Evolutionary conservation across 2,888 invertebrate genomes (phyloP), one percentile per base, ranked within the genome.

Genomic region (Drosophila cyrtoloma): DNA sequence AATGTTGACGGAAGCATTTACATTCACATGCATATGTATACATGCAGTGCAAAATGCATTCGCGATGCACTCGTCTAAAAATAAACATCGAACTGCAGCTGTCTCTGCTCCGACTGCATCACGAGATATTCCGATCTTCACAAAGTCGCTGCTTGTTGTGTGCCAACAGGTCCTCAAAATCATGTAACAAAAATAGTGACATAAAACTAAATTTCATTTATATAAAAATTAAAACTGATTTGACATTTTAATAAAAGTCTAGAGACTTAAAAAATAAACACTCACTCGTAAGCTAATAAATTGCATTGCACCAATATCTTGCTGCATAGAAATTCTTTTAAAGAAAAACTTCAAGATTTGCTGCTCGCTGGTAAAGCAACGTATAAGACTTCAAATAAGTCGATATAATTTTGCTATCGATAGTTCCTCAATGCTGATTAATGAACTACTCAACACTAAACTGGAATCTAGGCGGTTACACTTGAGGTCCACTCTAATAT

Each of bases 1-100:
- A 67, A 55, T 87, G 88, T 87, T 87, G 79, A 76, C 87, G 87
- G 87, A 87, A 87, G 57, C 73, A 50, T 30, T 55, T 55, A 65
- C 53, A 69, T 61, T 57, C 63, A 65, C 59, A 68, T 71, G 63
- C 64, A 81, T 52, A 52, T 35, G 35, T 55, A 55, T 35, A 42
- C 56, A 56, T 77, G 51, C 61, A 68, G 51, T 51, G 28, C 51
- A 30, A 28, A 50, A 22, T 50, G 19, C 58, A 35, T 26, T 58
- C 32, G 33, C 57, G 47, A 51, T 50, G 47, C 19, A 57, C 53
- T 5, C 4, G 6, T 61, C 70, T 82, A 71, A 79, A 82, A 68
- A 75, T 79, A 79, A 59, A 47, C 32, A 51, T 10, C 22, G 10
- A 63, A 61, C 53, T 66, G 60, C 62, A 60, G 62, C 39, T 63